A percentile compares a stretch with the other conserved stretches of the same genome.
Evolutionary conservation across 2,113 vertebrate species (phyloP).

Genomic region (Cichladusa arquata): DNA sequence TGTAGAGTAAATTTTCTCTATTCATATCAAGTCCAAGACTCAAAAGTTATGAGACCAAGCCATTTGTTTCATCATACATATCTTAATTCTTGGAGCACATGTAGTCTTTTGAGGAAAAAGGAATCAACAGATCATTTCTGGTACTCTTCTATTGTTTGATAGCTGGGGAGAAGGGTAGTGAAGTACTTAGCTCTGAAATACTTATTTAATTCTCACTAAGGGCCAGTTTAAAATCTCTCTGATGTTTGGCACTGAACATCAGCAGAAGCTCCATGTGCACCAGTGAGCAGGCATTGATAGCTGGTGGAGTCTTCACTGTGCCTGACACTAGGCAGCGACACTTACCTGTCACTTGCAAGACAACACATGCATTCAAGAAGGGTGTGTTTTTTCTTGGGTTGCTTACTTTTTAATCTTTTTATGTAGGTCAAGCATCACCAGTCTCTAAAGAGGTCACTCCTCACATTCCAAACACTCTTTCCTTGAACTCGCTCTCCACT

Average conservation of each 20-base stretch:
- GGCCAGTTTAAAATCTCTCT: not conserved
- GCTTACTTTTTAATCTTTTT: not conserved
- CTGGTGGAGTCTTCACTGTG: not conserved
- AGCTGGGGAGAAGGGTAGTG: not conserved
- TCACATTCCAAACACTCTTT: not conserved
- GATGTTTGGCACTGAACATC: not conserved
- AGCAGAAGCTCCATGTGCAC: not conserved
- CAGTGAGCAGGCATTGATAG: not conserved
- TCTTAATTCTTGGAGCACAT: not conserved
- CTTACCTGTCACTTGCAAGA: not conserved
- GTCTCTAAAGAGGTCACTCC: not conserved
- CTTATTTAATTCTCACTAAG: not conserved
- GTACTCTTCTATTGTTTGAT: not conserved
- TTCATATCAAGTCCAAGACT: not conserved
- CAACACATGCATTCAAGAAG: not conserved
- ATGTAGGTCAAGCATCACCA: not conserved
- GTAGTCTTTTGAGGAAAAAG: not conserved
- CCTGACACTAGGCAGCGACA: not conserved
- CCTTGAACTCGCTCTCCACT: not conserved
- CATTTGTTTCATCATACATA: not conserved
- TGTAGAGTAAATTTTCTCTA: not conserved
- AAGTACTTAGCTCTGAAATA: not conserved
- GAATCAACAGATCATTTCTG: not conserved
- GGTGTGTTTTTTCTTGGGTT: not conserved
- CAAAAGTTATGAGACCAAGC: not conserved